These are phyloP conservation scores for Muscicapa adusta DNA, from an alignment of 2,113 vertebrate species.

Conservation along the genomic window DNA sequence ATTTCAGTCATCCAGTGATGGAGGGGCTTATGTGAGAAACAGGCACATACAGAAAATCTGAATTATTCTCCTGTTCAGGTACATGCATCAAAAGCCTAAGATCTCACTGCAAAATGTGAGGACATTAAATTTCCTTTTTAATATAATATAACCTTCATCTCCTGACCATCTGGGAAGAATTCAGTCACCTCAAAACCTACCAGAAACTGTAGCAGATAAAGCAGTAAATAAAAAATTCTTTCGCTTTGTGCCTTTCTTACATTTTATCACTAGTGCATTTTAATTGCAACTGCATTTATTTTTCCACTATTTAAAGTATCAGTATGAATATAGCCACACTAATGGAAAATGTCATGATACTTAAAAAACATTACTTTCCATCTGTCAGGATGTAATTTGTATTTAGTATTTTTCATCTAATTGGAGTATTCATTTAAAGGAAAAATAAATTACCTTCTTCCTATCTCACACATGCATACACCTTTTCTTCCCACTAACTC, in stretches of 20 bases:
- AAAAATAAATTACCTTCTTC: constrained; percentile 9
- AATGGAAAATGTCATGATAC: constrained; percentile 8
- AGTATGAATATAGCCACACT: not conserved
- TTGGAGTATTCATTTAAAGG: not conserved
- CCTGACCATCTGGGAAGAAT: constrained; percentile 13
- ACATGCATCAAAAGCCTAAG: not conserved
- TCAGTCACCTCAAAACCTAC: not conserved
- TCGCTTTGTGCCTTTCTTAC: not conserved
- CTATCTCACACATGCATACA: not conserved
- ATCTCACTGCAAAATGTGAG: not conserved
- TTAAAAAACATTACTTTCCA: constrained; percentile 30
- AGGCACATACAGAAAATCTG: not conserved
- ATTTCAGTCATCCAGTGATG: constrained; percentile 24
- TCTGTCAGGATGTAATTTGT: constrained; percentile 30
- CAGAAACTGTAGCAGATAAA: constrained; percentile 17
- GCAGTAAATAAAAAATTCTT: not conserved
- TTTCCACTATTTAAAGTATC: constrained; percentile 4
- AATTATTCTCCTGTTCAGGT: not conserved
- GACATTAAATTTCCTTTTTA: not conserved
- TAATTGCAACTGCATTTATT: constrained; percentile 17
- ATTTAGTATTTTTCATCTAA: constrained; percentile 21
- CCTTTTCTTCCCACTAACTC: not conserved
- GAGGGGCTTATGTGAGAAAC: not conserved
- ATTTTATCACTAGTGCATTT: not conserved
- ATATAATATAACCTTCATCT: not conserved